Evolutionary conservation across 2,888 invertebrate genomes (phyloP), one percentile per base, ranked within the genome.

Genomic region (Aspidiotus rigidus): DNA sequence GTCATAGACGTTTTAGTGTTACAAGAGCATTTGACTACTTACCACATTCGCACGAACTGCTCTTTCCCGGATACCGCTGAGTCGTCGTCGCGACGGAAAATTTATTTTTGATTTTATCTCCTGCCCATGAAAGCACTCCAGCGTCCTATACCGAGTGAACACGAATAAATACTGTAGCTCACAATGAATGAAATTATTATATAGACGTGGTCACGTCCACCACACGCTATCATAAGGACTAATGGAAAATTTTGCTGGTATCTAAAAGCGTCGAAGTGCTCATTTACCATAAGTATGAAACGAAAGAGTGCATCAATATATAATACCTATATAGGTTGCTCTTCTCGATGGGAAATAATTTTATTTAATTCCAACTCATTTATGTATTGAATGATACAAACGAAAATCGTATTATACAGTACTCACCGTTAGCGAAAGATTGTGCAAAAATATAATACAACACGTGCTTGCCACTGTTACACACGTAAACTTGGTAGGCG

Each of bases 381-480:
- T 49, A 49, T 49, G n/a, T n/a, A n/a, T 49, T 13, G 11, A 13
- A n/a, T 13, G 49, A n/a, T 49, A n/a, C n/a, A 49, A 49, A n/a
- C 16, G 16, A 57, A n/a, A 15, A 16, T 16, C 16, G n/a, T n/a
- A 57, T 57, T 10, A 15, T 17, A 54, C 60, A 28, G 28, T 28
- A 67, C 67, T 67, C 53, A 67, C 67, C 59, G 67, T 67, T 59
- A 59, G 28, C n/a, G 67, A 67, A 10, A 67, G 59, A 53, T 59
- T 67, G 67, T 67, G 67, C 67, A 67, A 44, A 67, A 67, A 44
- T 49, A 67, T 60, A 59, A 67, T 67, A 53, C 67, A 67, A 39
- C 67, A 67, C 67, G 67, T 67, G 67, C 67, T 59, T 28, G 67
- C 67, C 67, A 67, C 67, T 28, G 67, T 67, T 60, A 53, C 60